Base-by-base conservation (phyloP, 2,888 invertebrate species). In the Stramonita haemastoma region DNA sequence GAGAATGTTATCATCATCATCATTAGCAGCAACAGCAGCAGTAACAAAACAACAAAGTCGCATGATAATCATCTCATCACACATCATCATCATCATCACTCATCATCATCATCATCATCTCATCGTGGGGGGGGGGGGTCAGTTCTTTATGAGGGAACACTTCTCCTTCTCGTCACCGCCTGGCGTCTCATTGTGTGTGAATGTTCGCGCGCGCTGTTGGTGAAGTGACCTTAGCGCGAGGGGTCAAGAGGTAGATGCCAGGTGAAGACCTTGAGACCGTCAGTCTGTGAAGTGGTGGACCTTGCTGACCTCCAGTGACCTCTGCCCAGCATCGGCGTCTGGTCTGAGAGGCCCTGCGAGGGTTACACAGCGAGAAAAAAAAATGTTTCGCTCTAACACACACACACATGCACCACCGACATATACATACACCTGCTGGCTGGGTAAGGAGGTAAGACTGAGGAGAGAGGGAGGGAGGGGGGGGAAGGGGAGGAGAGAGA, bases 191-290 rank as follows among this genome's bases (percentile, higher is more conserved):
- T 46, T 46, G 46, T 46, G 46, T 8, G 46, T 46, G 46, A 46
- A 46, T 46, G 46, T 46, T 46, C 46, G 46, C 46, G 46, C 46
- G 46, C 46, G 46, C 46, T 46, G 46, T 46, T 46, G 46, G 46
- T 46, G 46, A 8, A 46, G 73, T 77, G 73, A 77, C 73, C 73
- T 77, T 29, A 77, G 29, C 29, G 4, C 29, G 29, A 22, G 73
- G 73, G 73, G 73, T 77, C 73, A 77, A 77, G 73, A 29, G 73
- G 73, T 77, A n/a, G 73, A 77, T 29, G 73, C 73, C 73, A 77
- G 73, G 73, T 77, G 73, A 77, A 77, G 73, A 29, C 73, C 73
- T 77, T 77, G 73, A 77, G 73, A n/a, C n/a, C n/a, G 73, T 11
- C 29, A 13, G 73, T 22, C 73, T 77, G 66, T 19, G 66, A 66